Percentiles rank a stretch among this genome's conserved stretches.
These are phyloP conservation scores for Anthopleura sola DNA, from an alignment of 64 coral and sea anemone species.

Conservation along the genomic window DNA sequence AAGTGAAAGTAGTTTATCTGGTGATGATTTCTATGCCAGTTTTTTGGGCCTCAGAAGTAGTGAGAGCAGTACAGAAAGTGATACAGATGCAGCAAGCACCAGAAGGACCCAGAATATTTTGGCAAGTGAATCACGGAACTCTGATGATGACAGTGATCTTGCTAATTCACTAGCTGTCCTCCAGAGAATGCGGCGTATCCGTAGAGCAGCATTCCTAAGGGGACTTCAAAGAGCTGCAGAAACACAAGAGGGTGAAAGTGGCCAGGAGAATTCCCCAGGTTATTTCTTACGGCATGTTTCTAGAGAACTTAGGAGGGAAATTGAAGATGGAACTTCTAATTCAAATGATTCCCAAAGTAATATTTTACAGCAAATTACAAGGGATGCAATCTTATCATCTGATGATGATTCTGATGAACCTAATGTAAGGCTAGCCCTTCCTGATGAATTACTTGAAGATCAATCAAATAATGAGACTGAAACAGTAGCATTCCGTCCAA, in stretches of 20 bases:
- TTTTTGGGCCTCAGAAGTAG: constrained; percentile 63
- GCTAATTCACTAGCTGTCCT: constrained; percentile 13
- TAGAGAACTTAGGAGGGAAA: neutral
- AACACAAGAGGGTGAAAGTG: neutral
- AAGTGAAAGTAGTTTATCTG: constrained; percentile 47
- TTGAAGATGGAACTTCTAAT: neutral
- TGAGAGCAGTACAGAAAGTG: constrained; percentile 63
- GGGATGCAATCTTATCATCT: neutral
- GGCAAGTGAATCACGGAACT: neutral
- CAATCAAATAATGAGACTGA: neutral
- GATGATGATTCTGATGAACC: constrained; percentile 8
- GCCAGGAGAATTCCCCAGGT: neutral
- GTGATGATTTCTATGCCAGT: constrained; percentile 60
- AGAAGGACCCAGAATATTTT: constrained; percentile 34
- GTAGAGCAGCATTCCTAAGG: constrained; percentile 8
- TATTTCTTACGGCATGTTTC: neutral
- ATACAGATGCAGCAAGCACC: constrained; percentile 33
- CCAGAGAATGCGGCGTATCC: constrained; percentile 22
- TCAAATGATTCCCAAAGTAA: constrained; percentile 17
- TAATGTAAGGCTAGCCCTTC: neutral
- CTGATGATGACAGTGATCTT: constrained; percentile 18
- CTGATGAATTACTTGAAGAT: neutral
- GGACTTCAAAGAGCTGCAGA: neutral
- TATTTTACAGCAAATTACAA: neutral
- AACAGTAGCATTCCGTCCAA: neutral